Base-by-base conservation (phyloP, 35 echinoderm and acorn worm genomes). In the Eucidaris tribuloides region DNA sequence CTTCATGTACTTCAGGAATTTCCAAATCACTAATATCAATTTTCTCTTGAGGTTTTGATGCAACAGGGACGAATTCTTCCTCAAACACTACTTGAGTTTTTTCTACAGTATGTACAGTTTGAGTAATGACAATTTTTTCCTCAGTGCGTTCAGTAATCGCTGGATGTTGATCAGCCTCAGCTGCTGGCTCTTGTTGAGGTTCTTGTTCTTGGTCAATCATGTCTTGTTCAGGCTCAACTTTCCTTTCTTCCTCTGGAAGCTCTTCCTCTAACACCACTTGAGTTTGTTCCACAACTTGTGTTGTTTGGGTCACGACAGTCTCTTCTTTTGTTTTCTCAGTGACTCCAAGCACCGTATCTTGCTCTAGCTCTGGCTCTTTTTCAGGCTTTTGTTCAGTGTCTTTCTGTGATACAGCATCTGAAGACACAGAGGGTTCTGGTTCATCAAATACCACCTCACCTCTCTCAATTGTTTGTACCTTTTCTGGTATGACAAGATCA, bases 151-250 rank as follows among this genome's bases (percentile, higher is more conserved):
- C 18, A 31, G 60, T 63, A 28, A 6, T 31, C 1, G 36, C 36
- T 31, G 7, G 1, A 13, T 5, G 20, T 3, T 63, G 27, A 28
- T 63, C 83, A 58, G 37, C 30, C 19, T 0, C 52, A 31, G 36
- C 44, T 58, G 4, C 62, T 58, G 42, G 34, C 27, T 57, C 59
- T 17, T 62, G 7, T 62, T 62, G 13, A 54, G 23, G n/a, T 4
- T 63, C 54, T 27, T 45, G 45, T 43, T 59, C 30, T 37, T 32
- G 29, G n/a, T n/a, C n/a, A n/a, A n/a, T n/a, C n/a, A n/a, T n/a
- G n/a, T 36, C 35, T 61, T 90, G 38, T 66, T 61, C 81, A 45
- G 42, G 5, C 62, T 76, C 66, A 52, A 57, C 65, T 43, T 27
- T 40, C 79, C n/a, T n/a, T n/a, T 77, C 25, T 14, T n/a, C n/a